A percentile compares a stretch with the other conserved stretches of the same genome.
These are phyloP conservation scores for Ectemnius continuus DNA, from an alignment of 2,888 invertebrate species.

Conservation along the genomic window DNA sequence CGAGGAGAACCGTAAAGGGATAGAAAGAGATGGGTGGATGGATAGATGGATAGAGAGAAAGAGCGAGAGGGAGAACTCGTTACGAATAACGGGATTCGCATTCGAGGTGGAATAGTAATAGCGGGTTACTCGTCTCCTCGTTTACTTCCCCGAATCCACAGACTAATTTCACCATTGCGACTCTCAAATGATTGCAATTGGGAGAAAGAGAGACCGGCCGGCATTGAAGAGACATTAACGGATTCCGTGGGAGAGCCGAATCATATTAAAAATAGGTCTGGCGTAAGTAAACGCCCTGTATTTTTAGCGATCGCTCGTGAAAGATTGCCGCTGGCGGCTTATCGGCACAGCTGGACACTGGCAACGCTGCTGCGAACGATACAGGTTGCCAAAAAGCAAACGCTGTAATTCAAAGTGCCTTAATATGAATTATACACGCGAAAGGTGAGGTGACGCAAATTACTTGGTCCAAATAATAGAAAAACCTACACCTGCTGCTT, in stretches of 20 bases:
- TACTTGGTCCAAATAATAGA: no score
- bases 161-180: constrained; percentile 1
- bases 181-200: background rate
- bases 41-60: no score
- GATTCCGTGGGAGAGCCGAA: background rate
- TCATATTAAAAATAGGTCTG: constrained; percentile 4
- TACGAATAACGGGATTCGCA: constrained; percentile 2
- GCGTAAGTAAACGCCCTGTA: constrained; percentile 1
- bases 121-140: constrained; percentile 1
- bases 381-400: no score
- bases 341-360: background rate
- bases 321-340: background rate
- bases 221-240: no score
- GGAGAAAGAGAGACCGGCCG: no score
- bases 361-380: no score
- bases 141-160: background rate
- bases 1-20: no score
- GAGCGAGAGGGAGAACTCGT: background rate
- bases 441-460: no score
- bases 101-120: background rate
- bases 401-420: no score
- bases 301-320: constrained; percentile 7
- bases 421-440: no score
- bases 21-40: no score
- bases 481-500: no score